Evolutionary conservation across 2,797 vertebrate genomes (phyloP).

Genomic region (Synanceia verrucosa): DNA sequence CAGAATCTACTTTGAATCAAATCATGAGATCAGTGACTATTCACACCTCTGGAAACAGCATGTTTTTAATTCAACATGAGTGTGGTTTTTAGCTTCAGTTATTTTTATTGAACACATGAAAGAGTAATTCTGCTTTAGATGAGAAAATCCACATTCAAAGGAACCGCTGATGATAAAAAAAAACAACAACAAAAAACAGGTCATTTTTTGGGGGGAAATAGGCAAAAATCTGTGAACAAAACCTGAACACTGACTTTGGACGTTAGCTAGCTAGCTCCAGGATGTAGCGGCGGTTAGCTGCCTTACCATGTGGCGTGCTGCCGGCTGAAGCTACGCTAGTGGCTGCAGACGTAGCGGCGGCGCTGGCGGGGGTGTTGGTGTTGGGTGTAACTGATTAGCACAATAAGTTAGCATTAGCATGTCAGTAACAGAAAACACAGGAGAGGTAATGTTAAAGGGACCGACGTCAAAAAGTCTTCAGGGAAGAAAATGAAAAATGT

Average conservation of each 20-base stretch:
- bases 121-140: too few species aligned
- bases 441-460: neutral
- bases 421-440: slow-evolving; percentile 45
- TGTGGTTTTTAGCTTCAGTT: too few species aligned
- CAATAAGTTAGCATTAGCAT: slow-evolving; percentile 18
- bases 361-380: slow-evolving; percentile 42
- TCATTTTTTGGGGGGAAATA: too few species aligned
- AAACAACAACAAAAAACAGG: too few species aligned
- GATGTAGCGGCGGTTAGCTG: neutral
- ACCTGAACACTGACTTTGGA: neutral
- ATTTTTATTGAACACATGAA: too few species aligned
- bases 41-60: too few species aligned
- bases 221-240: too few species aligned
- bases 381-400: slow-evolving; percentile 62
- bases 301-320: slow-evolving; percentile 63
- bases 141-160: too few species aligned
- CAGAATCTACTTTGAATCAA: too few species aligned
- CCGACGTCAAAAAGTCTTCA: slow-evolving; percentile 13
- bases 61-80: too few species aligned
- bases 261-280: neutral
- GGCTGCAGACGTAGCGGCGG: slow-evolving; percentile 33
- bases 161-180: too few species aligned
- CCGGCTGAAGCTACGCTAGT: slow-evolving; percentile 40
- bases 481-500: neutral
- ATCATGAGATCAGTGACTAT: too few species aligned